Percentiles rank a stretch among this genome's conserved stretches.
Conservation (phyloP, 2,113 vertebrate genomes). For the Colossoma macropomum region DNA sequence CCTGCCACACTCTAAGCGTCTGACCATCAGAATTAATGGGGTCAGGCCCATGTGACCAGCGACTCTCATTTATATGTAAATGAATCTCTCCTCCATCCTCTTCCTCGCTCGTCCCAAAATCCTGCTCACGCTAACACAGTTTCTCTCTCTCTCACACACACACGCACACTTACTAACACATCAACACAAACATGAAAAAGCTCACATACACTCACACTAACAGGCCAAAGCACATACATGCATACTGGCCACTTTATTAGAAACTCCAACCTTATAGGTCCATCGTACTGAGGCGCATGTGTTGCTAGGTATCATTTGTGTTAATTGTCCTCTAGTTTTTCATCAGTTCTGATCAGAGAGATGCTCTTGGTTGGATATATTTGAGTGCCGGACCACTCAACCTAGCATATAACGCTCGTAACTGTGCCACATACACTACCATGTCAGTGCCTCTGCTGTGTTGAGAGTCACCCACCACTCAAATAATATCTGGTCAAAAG, state of each 20-base stretch:
- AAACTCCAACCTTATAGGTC: background rate
- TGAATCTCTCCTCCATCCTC: constrained; percentile 34
- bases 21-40: constrained; percentile 58
- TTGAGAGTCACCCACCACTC: too few relatives aligned
- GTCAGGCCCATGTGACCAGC: constrained; percentile 56
- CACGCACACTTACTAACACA: background rate
- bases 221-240: background rate
- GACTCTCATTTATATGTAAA: constrained; percentile 66
- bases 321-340: too few relatives aligned
- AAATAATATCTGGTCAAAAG: too few relatives aligned
- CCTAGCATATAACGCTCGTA: too few relatives aligned
- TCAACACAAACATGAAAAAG: background rate
- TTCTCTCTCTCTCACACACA: background rate
- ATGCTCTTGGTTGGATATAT: too few relatives aligned
- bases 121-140: background rate
- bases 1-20: constrained; percentile 46
- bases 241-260: background rate
- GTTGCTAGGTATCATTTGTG: too few relatives aligned
- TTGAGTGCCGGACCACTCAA: too few relatives aligned
- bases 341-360: too few relatives aligned
- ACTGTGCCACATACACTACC: too few relatives aligned
- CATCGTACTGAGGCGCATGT: too few relatives aligned
- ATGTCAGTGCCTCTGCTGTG: too few relatives aligned
- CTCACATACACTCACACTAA: background rate
- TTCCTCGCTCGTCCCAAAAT: background rate